A percentile compares a stretch with the other conserved stretches of the same genome.
phyloP scores from a whole-genome alignment of 2,888 invertebrate species.

The Tuta absoluta region DNA sequence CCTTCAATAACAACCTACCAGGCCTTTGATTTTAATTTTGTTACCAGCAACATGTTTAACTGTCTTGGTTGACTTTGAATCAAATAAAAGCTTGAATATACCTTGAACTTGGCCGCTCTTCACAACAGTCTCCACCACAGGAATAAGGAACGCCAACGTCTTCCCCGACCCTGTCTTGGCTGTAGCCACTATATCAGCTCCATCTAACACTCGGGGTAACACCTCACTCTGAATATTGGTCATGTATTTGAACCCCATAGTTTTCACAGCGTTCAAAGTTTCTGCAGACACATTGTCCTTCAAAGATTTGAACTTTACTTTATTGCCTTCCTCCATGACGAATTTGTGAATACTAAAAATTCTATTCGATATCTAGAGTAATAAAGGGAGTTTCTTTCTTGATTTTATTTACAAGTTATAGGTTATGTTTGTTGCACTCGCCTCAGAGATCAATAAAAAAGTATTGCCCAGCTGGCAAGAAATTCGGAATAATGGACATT shows the following conservation, averaged over 20 bases:
- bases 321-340: slow-evolving; percentile 46
- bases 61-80: background rate
- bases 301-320: slow-evolving; percentile 75
- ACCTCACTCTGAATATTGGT: slow-evolving; percentile 95
- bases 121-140: slow-evolving; percentile 92
- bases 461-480: background rate
- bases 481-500: background rate
- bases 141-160: slow-evolving; percentile 96
- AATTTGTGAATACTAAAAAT: background rate
- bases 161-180: slow-evolving; percentile 99
- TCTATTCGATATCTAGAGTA: background rate
- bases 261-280: slow-evolving; percentile 87
- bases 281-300: slow-evolving; percentile 85
- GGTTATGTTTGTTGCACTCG: too few species aligned
- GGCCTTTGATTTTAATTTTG: too few species aligned
- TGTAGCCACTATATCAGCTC: slow-evolving; percentile 94
- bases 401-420: background rate
- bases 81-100: background rate
- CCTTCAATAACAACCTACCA: too few species aligned
- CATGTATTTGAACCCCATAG: slow-evolving; percentile 95
- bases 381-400: background rate
- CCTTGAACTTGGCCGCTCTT: slow-evolving; percentile 70
- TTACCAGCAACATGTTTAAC: too few species aligned
- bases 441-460: too few species aligned
- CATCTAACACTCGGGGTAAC: slow-evolving; percentile 92